Conservation (phyloP, 2,113 vertebrate genomes). For the Ophthalmolycus amberensis region DNA sequence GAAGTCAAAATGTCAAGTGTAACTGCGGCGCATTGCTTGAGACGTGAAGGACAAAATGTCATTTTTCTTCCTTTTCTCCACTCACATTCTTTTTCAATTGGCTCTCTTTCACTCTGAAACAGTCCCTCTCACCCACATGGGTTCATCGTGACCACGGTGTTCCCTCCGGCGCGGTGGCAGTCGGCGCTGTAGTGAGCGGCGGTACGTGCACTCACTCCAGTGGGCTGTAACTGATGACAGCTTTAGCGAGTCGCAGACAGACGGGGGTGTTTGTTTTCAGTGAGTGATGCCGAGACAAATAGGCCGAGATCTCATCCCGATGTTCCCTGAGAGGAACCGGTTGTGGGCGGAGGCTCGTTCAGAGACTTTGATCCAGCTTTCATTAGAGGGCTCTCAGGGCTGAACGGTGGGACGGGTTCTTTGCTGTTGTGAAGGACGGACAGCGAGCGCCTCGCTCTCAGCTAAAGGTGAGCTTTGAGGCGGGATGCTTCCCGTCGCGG, state of each 20-base stretch:
- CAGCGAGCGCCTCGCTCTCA: not conserved
- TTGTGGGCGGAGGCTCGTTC: slow-evolving; percentile 36
- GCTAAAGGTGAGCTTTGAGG: slow-evolving; percentile 35
- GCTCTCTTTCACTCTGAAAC: not conserved
- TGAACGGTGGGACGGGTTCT: slow-evolving; percentile 37
- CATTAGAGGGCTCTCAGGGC: slow-evolving; percentile 59
- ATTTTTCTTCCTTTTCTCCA: not conserved
- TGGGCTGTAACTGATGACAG: slow-evolving; percentile 51
- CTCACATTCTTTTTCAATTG: not conserved
- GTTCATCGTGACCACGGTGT: not conserved
- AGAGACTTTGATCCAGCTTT: slow-evolving; percentile 58
- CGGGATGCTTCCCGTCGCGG: slow-evolving; percentile 28
- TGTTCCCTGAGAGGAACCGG: slow-evolving; percentile 53
- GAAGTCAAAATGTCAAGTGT: slow-evolving; percentile 15
- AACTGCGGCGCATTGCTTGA: not conserved
- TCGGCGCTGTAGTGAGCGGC: slow-evolving; percentile 9
- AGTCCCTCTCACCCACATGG: not conserved
- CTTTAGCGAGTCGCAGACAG: slow-evolving; percentile 65
- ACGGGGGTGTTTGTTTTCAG: slow-evolving; percentile 70
- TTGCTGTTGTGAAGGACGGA: slow-evolving; percentile 36
- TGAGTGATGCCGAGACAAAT: slow-evolving; percentile 75
- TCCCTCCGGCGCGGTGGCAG: not conserved
- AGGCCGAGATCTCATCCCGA: slow-evolving; percentile 73
- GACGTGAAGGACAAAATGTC: not conserved
- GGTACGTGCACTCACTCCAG: slow-evolving; percentile 35